Evolutionary conservation across 1,140 invertebrate species (phyloP).

Genomic region (Neodiprion fabricii): DNA sequence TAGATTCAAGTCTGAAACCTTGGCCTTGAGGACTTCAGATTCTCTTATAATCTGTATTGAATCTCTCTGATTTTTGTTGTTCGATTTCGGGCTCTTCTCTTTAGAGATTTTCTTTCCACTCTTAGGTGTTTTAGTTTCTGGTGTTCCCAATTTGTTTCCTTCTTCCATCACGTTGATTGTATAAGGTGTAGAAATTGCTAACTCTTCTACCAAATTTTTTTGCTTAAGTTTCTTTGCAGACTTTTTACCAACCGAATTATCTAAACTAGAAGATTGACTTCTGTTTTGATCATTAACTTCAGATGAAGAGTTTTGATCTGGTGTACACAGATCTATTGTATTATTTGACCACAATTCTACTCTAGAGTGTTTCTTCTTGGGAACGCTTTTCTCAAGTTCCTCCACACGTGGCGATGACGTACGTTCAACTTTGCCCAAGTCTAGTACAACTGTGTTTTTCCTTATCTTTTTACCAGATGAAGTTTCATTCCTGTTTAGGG

Average conservation of each 20-base stretch:
- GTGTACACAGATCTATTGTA: not conserved
- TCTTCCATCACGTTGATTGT: not conserved
- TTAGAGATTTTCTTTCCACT: not conserved
- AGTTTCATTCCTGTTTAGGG: no score
- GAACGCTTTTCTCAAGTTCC: no score
- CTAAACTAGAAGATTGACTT: not conserved
- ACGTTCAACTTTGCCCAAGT: no score
- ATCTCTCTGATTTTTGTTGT: not conserved
- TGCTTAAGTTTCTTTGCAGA: not conserved
- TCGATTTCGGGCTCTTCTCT: not conserved
- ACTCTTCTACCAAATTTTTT: not conserved
- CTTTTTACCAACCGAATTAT: not conserved
- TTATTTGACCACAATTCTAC: not conserved
- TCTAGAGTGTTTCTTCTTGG: no score
- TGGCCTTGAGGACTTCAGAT: conserved; percentile 3
- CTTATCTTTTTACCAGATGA: not conserved
- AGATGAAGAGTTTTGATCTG: not conserved
- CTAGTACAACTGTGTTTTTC: not conserved
- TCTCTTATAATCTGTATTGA: not conserved
- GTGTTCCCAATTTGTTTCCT: not conserved
- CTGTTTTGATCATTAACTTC: not conserved
- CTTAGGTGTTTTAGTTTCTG: not conserved
- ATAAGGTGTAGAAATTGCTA: not conserved
- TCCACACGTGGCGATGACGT: no score
- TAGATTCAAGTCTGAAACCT: conserved; percentile 30